phyloP scores from a whole-genome alignment of 2,113 vertebrate genomes.

The Dendrocopos noguchii region DNA sequence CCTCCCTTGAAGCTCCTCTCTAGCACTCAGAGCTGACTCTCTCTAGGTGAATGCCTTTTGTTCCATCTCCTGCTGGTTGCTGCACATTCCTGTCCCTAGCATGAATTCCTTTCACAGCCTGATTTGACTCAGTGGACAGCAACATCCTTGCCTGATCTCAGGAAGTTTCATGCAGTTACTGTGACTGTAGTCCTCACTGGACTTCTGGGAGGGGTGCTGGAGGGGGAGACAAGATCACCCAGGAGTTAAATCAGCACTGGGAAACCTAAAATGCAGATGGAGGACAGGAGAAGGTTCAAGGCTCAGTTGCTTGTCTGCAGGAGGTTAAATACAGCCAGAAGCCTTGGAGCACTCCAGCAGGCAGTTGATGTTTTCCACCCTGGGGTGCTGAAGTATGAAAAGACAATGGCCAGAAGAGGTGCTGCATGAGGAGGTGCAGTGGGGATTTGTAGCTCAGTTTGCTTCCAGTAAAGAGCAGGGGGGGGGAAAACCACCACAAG shows the following conservation, averaged over 20 bases:
- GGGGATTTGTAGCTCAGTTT: not conserved
- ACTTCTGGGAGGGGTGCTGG: not conserved
- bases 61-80: not conserved
- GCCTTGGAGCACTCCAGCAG: not conserved
- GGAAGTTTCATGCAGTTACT: slow-evolving; percentile 13
- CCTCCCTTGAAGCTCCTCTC: not conserved
- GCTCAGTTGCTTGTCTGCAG: not conserved
- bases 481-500: not conserved
- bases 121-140: not conserved
- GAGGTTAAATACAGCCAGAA: not conserved
- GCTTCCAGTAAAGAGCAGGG: not conserved
- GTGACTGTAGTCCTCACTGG: not conserved
- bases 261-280: not conserved
- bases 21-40: not conserved
- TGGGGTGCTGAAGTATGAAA: not conserved
- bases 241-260: not conserved
- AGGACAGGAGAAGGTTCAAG: not conserved
- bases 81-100: not conserved
- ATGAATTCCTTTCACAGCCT: not conserved
- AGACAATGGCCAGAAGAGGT: not conserved
- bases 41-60: not conserved
- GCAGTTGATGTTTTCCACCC: not conserved
- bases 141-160: not conserved
- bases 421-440: not conserved
- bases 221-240: not conserved